These are phyloP conservation scores for Python bivittatus DNA, from an alignment of 2,113 vertebrate genomes.

Conservation along the genomic window DNA sequence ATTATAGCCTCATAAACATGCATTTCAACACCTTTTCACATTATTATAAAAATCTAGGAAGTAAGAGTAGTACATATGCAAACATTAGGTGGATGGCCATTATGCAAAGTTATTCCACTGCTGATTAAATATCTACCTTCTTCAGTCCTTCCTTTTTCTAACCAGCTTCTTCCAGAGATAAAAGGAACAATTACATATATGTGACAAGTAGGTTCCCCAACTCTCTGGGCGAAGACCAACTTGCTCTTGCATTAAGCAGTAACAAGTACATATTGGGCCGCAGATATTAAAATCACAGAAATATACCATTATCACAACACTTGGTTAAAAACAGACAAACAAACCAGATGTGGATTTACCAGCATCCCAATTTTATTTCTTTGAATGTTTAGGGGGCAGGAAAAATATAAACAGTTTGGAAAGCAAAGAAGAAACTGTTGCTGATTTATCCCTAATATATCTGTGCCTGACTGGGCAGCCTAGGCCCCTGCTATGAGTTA, in stretches of 20 bases:
- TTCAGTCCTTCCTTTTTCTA: background rate
- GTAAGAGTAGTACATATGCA: background rate
- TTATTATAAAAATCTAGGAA: background rate
- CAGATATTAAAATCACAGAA: background rate
- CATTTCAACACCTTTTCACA: background rate
- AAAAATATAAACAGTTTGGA: background rate
- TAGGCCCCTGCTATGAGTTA: slow-evolving; percentile 49
- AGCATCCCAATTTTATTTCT: background rate
- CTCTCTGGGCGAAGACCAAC: background rate
- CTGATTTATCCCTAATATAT: background rate
- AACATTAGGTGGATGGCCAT: background rate
- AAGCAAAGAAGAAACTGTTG: background rate
- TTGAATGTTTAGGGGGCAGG: background rate
- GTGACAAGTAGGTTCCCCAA: background rate
- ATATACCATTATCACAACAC: background rate
- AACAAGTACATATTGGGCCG: background rate
- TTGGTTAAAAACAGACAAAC: background rate
- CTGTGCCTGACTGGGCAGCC: background rate
- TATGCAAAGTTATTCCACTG: background rate
- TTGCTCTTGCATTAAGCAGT: background rate
- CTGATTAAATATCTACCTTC: background rate
- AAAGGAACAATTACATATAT: background rate
- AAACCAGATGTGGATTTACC: background rate
- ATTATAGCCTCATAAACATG: background rate
- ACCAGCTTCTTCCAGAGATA: background rate